These are phyloP conservation scores for Drosophila paranaensis DNA, from an alignment of 2,888 invertebrate species.

Conservation along the genomic window DNA sequence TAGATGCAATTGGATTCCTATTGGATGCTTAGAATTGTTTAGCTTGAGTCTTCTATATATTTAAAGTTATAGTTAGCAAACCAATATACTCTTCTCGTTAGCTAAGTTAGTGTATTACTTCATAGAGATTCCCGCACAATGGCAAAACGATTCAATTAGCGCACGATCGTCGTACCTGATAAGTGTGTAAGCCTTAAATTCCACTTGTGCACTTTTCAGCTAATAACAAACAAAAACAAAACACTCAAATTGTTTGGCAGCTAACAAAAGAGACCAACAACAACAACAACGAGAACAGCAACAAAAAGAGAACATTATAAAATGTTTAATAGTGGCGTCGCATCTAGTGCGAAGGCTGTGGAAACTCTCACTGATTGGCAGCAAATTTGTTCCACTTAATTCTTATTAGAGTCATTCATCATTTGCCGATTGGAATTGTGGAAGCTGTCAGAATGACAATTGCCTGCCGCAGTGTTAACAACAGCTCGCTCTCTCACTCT, in stretches of 20 bases:
- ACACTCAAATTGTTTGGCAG: constrained; percentile 5
- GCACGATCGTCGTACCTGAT: neutral
- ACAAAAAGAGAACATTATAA: constrained; percentile 3
- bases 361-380: constrained; percentile 49
- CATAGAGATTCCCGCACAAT: neutral
- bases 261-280: constrained; percentile 13
- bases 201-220: constrained; percentile 13
- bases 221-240: constrained; percentile 17
- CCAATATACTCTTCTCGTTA: too few relatives aligned
- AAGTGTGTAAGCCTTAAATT: constrained; percentile 7
- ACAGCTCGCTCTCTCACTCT: constrained; percentile 1
- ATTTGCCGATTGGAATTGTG: constrained; percentile 44
- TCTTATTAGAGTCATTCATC: constrained; percentile 40
- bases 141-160: constrained; percentile 4
- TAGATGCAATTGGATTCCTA: too few relatives aligned
- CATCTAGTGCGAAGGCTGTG: constrained; percentile 17
- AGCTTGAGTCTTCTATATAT: too few relatives aligned
- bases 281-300: neutral
- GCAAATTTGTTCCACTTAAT: constrained; percentile 52
- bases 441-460: constrained; percentile 58
- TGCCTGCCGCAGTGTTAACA: constrained; percentile 45
- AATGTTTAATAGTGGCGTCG: constrained; percentile 19
- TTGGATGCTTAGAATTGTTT: too few relatives aligned
- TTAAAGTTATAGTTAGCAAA: too few relatives aligned
- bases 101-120: too few relatives aligned